Evolutionary conservation across 2,113 vertebrate species (phyloP).

Genomic region (Sula dactylatra): DNA sequence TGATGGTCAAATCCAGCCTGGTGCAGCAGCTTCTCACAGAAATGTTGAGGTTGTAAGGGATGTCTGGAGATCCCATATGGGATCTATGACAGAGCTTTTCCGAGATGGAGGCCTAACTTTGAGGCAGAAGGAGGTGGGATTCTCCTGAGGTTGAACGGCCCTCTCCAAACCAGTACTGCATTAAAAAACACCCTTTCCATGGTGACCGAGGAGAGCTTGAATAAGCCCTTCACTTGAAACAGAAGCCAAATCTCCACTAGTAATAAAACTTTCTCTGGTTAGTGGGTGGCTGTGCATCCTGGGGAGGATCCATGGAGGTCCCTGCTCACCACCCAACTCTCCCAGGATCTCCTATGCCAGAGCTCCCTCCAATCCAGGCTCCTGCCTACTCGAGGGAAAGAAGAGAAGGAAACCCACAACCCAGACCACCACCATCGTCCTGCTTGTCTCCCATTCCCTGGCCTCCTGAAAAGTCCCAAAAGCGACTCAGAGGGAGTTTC

Average conservation of each 20-base stretch:
- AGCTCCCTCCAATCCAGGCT: not conserved
- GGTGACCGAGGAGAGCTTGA: not conserved
- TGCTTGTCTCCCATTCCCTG: not conserved
- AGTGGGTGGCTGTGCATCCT: not conserved
- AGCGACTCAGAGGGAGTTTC: not conserved
- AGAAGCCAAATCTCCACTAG: not conserved
- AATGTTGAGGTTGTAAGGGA: not conserved
- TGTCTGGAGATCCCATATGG: not conserved
- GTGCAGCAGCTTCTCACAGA: not conserved
- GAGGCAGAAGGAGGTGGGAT: not conserved
- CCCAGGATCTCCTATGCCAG: not conserved
- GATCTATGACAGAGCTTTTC: not conserved
- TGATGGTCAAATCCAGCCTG: not conserved
- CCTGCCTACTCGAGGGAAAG: not conserved
- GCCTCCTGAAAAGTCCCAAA: not conserved
- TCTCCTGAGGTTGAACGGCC: not conserved
- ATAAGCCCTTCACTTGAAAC: not conserved
- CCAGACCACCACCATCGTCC: not conserved
- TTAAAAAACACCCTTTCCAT: not conserved
- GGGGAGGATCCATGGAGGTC: not conserved
- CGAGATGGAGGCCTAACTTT: not conserved
- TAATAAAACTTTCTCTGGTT: not conserved
- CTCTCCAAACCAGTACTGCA: not conserved
- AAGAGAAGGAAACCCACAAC: not conserved
- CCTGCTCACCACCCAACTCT: not conserved